phyloP scores from a whole-genome alignment of 2,797 vertebrate species.

The Sus cebifrons region DNA sequence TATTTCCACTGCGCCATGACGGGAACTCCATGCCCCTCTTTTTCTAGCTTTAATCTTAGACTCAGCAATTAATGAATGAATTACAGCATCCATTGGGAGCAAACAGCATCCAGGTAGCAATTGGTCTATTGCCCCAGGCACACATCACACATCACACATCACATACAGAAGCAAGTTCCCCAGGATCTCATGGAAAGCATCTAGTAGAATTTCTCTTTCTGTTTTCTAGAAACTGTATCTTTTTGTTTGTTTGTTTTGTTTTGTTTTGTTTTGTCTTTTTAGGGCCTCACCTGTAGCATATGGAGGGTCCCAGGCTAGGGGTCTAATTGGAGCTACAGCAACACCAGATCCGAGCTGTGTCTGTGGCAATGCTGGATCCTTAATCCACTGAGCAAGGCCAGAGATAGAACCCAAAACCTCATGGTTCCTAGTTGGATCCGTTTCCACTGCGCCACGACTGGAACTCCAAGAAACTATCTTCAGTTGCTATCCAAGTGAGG shows the following conservation, averaged over 20 bases:
- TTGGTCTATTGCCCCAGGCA: background rate
- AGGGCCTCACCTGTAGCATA: too few species aligned
- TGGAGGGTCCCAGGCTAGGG: too few species aligned
- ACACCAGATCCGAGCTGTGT: too few species aligned
- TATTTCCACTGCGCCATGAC: too few species aligned
- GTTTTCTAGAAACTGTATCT: background rate
- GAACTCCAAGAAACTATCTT: background rate
- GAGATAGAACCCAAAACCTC: too few species aligned
- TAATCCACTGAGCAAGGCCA: too few species aligned
- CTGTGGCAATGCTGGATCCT: too few species aligned
- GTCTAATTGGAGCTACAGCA: too few species aligned
- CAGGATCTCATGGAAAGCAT: background rate
- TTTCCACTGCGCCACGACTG: too few species aligned
- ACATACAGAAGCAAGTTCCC: background rate
- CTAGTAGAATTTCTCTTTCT: background rate
- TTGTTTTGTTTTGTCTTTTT: too few species aligned
- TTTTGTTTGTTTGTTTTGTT: too few species aligned
- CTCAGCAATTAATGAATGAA: constrained; percentile 19
- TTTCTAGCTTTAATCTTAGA: constrained; percentile 57
- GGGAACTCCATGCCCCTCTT: background rate
- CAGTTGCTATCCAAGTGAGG: background rate
- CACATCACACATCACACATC: background rate
- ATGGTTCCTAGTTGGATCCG: too few species aligned
- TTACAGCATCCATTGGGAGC: background rate
- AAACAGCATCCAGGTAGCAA: background rate